phyloP scores from a whole-genome alignment of 2,797 vertebrate species.

The Sebastes vulpes region DNA sequence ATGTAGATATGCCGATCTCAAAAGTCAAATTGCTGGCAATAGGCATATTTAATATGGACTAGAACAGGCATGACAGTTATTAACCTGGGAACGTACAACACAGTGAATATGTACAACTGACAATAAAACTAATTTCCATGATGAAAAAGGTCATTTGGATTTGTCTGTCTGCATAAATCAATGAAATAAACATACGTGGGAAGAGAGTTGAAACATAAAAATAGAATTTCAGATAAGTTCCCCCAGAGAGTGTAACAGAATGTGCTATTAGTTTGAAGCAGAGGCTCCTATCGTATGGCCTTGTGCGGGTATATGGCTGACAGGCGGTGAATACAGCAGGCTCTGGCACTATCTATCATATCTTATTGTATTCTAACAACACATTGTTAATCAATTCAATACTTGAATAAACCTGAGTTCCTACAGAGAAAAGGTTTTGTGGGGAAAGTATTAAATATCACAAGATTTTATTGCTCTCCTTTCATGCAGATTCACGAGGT shows the following conservation, averaged over 20 bases:
- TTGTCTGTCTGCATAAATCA: constrained; percentile 67
- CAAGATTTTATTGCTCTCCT: constrained; percentile 71
- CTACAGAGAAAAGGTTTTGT: constrained; percentile 68
- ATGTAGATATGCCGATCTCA: constrained; percentile 69
- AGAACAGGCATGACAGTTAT: constrained; percentile 66
- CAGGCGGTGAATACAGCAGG: constrained; percentile 44
- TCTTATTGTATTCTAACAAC: constrained; percentile 68
- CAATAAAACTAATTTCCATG: constrained; percentile 70
- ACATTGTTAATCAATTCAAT: constrained; percentile 74
- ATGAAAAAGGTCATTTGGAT: constrained; percentile 62
- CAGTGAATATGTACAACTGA: constrained; percentile 46
- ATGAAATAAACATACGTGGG: constrained; percentile 54
- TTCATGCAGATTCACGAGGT: constrained; percentile 55
- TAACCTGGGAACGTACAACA: constrained; percentile 57
- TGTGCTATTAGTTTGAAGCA: constrained; percentile 5
- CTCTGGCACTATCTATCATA: constrained; percentile 51
- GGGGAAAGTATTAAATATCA: constrained; percentile 67
- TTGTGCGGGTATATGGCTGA: constrained; percentile 28
- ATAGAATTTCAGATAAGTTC: constrained; percentile 16
- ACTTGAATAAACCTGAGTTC: constrained; percentile 59
- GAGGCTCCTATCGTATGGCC: constrained; percentile 21
- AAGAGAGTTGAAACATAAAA: constrained; percentile 26
- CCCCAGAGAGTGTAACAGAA: constrained; percentile 15
- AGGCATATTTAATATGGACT: constrained; percentile 66
- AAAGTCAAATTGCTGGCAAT: constrained; percentile 80